Percentiles rank a stretch among this genome's conserved stretches.
Evolutionary conservation across 2,888 invertebrate genomes (phyloP).

Genomic region (Xiphydria camelus): DNA sequence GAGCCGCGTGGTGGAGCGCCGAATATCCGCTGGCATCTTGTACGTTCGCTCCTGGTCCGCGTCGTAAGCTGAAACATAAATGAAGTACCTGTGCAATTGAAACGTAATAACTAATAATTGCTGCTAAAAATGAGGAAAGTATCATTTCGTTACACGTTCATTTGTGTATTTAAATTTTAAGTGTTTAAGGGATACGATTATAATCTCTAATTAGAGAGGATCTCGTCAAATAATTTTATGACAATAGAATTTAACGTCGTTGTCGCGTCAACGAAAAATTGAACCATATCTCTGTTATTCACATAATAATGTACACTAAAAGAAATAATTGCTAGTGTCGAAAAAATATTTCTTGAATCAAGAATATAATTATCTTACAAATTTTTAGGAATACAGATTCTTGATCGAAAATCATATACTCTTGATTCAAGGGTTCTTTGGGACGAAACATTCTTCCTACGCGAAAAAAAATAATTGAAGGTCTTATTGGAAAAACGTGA

Average conservation of each 20-base stretch:
- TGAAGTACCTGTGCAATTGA: neutral
- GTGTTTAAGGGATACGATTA: neutral
- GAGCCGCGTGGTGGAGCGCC: conserved; percentile 89
- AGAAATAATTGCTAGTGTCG: no score
- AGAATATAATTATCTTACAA: neutral
- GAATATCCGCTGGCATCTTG: conserved; percentile 93
- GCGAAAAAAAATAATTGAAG: neutral
- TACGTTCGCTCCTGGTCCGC: conserved; percentile 89
- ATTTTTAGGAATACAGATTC: no score
- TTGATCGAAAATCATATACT: neutral
- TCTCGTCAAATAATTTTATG: neutral
- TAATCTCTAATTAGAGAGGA: neutral
- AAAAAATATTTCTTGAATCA: neutral
- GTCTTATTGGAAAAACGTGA: no score
- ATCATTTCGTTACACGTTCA: neutral
- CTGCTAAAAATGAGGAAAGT: no score
- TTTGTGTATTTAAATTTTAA: neutral
- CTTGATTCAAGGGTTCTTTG: neutral
- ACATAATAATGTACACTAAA: no score
- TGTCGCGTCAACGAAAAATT: neutral
- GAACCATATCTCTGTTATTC: no score
- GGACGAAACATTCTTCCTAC: neutral
- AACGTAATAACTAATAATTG: conserved; percentile 1
- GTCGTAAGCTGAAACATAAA: conserved; percentile 70
- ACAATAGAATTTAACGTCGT: neutral